Evolutionary conservation across 1,140 invertebrate species (phyloP), one percentile per base, ranked within the genome.

Genomic region (Druon quercuslanigerum): DNA sequence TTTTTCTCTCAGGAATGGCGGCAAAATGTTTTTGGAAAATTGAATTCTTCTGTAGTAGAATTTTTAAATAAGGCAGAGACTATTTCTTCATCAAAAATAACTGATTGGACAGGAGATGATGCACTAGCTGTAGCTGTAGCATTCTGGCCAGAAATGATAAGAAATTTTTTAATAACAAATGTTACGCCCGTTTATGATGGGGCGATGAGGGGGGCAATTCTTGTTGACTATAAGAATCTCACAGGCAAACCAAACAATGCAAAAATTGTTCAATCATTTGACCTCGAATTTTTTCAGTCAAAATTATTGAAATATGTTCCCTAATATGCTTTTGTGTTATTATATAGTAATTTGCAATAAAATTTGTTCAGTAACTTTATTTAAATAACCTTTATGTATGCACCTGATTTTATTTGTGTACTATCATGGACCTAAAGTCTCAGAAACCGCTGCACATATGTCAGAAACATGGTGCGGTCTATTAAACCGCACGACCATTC

Each of bases 21-120:
- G 14, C 77, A 71, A 11, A 79, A 91, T 0, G 75, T 85, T 17
- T 82, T 92, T 4, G 92, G 91, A 4, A 71, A 25, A 3, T 33
- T 90, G 1, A 81, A 90, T 20, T 89, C 88, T 4, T 76, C 84
- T 9, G 80, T 86, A 4, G 84, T 91, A 6, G 50, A 83, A 0
- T 90, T 93, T 50, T 73, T 93, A n/a, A 92, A 93, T 70, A 85
- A 86, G 79, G 89, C 89, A 12, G 92, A 93, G 81, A 76, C 46
- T 20, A 25, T 25, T 80, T 4, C 72, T 50, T 51, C 54, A n/a
- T 17, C 46, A 3, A 73, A 80, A 0, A 12, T 17, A n/a, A 25
- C 19, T 0, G n/a, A 13, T 8, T 92, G 91, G 90, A 1, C 0
- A 2, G 50, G 83, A 19, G 79, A 86, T 8, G 92, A 92, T 81